These are phyloP conservation scores for Orchestes rusci DNA, from an alignment of 2,888 invertebrate species.

Conservation along the genomic window DNA sequence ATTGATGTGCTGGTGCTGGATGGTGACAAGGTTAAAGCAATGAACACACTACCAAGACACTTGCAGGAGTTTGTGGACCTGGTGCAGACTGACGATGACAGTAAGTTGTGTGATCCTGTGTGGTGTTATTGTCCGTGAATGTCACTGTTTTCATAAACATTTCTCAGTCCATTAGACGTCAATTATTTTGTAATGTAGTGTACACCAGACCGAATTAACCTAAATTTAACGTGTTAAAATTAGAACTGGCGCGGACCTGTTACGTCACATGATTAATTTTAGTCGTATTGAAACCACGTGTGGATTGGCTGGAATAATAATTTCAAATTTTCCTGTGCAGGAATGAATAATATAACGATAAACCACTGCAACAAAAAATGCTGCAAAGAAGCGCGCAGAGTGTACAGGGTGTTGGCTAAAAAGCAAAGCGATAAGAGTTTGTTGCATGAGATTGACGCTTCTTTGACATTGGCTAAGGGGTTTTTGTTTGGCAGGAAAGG, in stretches of 20 bases:
- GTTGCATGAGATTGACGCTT: conserved; percentile 59
- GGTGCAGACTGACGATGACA: conserved; percentile 16
- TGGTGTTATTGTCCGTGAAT: background rate
- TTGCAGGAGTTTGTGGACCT: conserved; percentile 67
- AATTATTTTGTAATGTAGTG: conserved; percentile 20
- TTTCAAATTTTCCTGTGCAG: no score
- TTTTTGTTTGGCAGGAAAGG: conserved; percentile 48
- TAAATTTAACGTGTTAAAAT: conserved; percentile 22
- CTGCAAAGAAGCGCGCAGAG: conserved; percentile 38
- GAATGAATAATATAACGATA: conserved; percentile 1
- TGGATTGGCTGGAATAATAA: conserved; percentile 10
- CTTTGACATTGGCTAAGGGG: conserved; percentile 52
- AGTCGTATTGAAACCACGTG: conserved; percentile 19
- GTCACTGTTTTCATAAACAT: no score
- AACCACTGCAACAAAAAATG: conserved; percentile 29
- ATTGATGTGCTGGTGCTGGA: conserved; percentile 53
- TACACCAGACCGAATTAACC: conserved; percentile 21
- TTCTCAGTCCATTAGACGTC: conserved; percentile 5
- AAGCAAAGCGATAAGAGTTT: conserved; percentile 41
- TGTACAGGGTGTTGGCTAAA: conserved; percentile 38
- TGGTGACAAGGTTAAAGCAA: conserved; percentile 55
- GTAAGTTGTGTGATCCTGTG: conserved; percentile 14
- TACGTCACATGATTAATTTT: conserved; percentile 24
- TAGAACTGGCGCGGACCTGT: conserved; percentile 16
- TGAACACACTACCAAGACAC: conserved; percentile 65